Evolutionary conservation across 2,888 invertebrate species (phyloP).

Genomic region (Leptarthrus brevirostris): DNA sequence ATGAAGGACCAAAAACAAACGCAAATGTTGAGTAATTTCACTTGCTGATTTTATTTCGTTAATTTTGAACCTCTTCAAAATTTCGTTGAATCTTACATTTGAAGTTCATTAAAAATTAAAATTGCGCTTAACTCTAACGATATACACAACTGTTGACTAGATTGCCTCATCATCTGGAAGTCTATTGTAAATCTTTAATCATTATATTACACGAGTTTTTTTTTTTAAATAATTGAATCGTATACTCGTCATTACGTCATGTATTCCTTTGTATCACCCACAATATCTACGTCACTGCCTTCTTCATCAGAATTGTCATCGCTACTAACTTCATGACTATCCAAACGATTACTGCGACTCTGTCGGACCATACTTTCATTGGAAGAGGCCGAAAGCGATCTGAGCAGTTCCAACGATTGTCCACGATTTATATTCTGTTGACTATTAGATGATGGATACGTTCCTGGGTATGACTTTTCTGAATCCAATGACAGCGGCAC

Average conservation of each 20-base stretch:
- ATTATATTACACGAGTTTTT: slow-evolving; percentile 3
- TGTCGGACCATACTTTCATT: slow-evolving; percentile 27
- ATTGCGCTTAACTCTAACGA: too few species aligned
- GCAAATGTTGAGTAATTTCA: too few species aligned
- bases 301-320: slow-evolving; percentile 66
- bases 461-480: slow-evolving; percentile 54
- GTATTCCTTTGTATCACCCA: slow-evolving; percentile 65
- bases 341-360: slow-evolving; percentile 55
- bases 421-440: slow-evolving; percentile 53
- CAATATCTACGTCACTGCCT: slow-evolving; percentile 66
- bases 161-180: neutral
- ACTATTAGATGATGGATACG: slow-evolving; percentile 49
- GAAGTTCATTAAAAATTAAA: slow-evolving; percentile 23
- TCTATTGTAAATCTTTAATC: slow-evolving; percentile 1
- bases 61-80: slow-evolving; percentile 3
- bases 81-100: slow-evolving; percentile 30
- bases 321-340: slow-evolving; percentile 64
- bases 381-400: slow-evolving; percentile 48
- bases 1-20: neutral
- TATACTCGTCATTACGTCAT: slow-evolving; percentile 61
- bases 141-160: slow-evolving; percentile 21
- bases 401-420: slow-evolving; percentile 45
- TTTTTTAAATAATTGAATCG: too few species aligned
- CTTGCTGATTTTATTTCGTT: neutral
- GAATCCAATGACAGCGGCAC: slow-evolving; percentile 55